phyloP scores from a whole-genome alignment of 2,113 vertebrate species.

The Colossoma macropomum region DNA sequence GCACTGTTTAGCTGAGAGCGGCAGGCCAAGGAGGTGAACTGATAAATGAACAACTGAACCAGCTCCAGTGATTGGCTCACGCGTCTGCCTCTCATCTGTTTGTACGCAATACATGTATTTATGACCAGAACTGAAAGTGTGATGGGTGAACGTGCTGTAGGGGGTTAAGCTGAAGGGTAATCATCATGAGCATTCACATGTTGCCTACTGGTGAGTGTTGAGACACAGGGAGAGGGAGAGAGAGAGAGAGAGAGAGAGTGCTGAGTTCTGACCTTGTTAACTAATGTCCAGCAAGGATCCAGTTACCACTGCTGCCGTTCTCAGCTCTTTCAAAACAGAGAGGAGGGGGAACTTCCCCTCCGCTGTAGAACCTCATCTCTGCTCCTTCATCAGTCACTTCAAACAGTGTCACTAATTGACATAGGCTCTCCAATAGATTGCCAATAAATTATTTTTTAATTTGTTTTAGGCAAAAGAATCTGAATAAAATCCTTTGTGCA shows the following conservation, averaged over 20 bases:
- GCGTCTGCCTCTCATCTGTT: neutral
- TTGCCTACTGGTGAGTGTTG: neutral
- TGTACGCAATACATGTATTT: neutral
- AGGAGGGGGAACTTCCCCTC: neutral
- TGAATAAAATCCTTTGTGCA: neutral
- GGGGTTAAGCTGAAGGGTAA: neutral
- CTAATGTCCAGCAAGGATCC: constrained; percentile 44
- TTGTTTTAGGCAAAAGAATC: neutral
- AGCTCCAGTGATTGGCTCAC: neutral
- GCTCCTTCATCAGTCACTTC: no score
- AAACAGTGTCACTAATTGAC: no score
- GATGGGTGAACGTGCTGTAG: neutral
- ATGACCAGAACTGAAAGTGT: neutral
- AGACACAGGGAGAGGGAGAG: neutral
- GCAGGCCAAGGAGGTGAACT: constrained; percentile 6
- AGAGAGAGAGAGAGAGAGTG: constrained; percentile 6
- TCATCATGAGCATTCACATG: neutral
- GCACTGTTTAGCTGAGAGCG: constrained; percentile 26
- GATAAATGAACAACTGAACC: constrained; percentile 13
- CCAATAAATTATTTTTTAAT: no score
- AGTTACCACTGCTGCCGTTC: constrained; percentile 39
- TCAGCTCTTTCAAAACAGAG: constrained; percentile 45
- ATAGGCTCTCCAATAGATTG: neutral
- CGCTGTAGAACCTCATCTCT: neutral
- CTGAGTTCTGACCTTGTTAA: constrained; percentile 60